phyloP scores from a whole-genome alignment of 2,797 vertebrate genomes.

The Phrynocephalus guinanensis region DNA sequence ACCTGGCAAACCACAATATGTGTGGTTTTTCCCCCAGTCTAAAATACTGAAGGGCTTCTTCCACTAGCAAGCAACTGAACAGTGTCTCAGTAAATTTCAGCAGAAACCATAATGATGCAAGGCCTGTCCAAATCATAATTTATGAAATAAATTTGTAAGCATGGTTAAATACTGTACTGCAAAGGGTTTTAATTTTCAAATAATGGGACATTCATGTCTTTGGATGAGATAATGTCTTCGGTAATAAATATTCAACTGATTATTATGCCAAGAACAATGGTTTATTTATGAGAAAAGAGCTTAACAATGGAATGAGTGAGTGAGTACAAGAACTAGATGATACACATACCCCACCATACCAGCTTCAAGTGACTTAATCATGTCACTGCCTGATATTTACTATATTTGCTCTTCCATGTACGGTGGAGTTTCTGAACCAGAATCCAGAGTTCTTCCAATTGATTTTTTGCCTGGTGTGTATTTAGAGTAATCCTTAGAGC shows the following conservation, averaged over 20 bases:
- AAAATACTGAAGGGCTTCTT: neutral
- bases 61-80: constrained; percentile 3
- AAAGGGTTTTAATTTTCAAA: constrained; percentile 19
- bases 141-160: fast-evolving
- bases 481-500: constrained; percentile 59
- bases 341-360: constrained; percentile 25
- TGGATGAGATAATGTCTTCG: constrained; percentile 53
- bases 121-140: neutral
- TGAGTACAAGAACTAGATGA: constrained; percentile 52
- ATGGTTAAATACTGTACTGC: constrained; percentile 14
- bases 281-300: constrained; percentile 57
- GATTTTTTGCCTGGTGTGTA: constrained; percentile 17
- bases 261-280: constrained; percentile 57
- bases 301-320: constrained; percentile 56
- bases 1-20: neutral
- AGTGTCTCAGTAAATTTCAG: neutral
- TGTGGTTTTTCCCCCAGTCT: neutral
- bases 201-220: constrained; percentile 46
- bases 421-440: constrained; percentile 48
- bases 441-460: constrained; percentile 31
- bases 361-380: constrained; percentile 55
- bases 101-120: constrained; percentile 1
- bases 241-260: constrained; percentile 56
- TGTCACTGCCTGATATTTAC: constrained; percentile 42
- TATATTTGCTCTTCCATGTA: constrained; percentile 25